Percentiles rank a stretch among this genome's conserved stretches.
These are phyloP conservation scores for Limnephilus rhombicus DNA, from an alignment of 2,888 invertebrate species.

Conservation along the genomic window DNA sequence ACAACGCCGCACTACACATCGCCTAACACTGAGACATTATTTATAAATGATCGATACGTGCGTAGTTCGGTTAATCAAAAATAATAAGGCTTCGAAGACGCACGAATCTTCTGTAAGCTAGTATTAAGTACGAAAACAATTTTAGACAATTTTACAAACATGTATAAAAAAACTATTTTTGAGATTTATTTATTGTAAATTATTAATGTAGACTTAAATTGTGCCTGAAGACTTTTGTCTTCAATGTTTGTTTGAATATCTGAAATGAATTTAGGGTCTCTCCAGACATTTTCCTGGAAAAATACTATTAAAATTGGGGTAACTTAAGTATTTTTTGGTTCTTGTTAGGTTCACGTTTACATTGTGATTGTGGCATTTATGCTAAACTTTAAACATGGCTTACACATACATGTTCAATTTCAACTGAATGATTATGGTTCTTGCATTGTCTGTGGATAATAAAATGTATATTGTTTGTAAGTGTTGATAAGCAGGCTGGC, in stretches of 20 bases:
- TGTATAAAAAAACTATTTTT: conserved; percentile 53
- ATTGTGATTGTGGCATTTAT: background rate
- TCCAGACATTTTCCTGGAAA: background rate
- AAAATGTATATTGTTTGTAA: background rate
- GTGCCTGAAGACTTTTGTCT: conserved; percentile 28
- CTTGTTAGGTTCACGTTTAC: background rate
- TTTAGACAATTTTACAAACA: conserved; percentile 54
- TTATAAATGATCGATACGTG: background rate
- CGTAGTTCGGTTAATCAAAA: conserved; percentile 20
- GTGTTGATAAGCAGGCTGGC: background rate
- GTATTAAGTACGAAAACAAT: conserved; percentile 33
- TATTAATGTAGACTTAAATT: conserved; percentile 4
- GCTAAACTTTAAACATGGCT: too few relatives aligned
- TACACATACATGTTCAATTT: background rate
- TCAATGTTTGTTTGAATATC: background rate
- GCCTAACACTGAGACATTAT: conserved; percentile 11
- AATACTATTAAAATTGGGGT: conserved; percentile 12
- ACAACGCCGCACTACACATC: background rate
- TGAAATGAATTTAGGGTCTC: background rate
- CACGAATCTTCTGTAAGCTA: conserved; percentile 11
- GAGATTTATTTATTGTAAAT: conserved; percentile 59
- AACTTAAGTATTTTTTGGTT: conserved; percentile 32
- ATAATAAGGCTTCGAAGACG: background rate
- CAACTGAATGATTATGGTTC: background rate
- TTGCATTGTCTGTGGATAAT: background rate